Conservation (phyloP, 2,797 vertebrate genomes). For the Gambusia yucatana region DNA sequence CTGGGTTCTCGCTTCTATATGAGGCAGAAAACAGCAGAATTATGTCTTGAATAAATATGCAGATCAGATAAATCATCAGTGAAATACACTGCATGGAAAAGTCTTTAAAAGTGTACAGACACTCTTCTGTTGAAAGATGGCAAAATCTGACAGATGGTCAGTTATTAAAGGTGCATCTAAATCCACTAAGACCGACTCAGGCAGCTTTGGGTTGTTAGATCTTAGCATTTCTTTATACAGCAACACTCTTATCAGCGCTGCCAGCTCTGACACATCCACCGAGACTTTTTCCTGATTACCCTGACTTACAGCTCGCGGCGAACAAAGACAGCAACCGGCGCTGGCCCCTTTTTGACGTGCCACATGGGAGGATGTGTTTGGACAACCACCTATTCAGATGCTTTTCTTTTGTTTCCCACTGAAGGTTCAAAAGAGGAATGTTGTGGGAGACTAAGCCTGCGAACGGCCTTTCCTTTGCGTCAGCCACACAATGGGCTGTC, state of each 20-base stretch:
- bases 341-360: slow-evolving; percentile 53
- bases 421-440: slow-evolving; percentile 67
- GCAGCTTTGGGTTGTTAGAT: slow-evolving; percentile 10
- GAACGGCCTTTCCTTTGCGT: slow-evolving; percentile 73
- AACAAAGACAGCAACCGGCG: slow-evolving; percentile 59
- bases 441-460: slow-evolving; percentile 57
- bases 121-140: slow-evolving; percentile 8
- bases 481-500: slow-evolving; percentile 66
- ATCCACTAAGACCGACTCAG: slow-evolving; percentile 33
- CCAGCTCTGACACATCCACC: slow-evolving; percentile 48
- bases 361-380: slow-evolving; percentile 70
- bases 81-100: not conserved
- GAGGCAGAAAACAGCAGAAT: slow-evolving; percentile 56
- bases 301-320: slow-evolving; percentile 15
- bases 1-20: slow-evolving; percentile 33
- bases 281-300: slow-evolving; percentile 46
- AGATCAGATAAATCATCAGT: not conserved
- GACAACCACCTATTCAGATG: slow-evolving; percentile 69
- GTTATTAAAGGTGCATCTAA: slow-evolving; percentile 36
- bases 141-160: slow-evolving; percentile 37
- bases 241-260: slow-evolving; percentile 45
- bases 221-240: slow-evolving; percentile 23
- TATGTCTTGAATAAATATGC: slow-evolving; percentile 43
- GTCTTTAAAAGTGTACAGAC: not conserved
- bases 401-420: slow-evolving; percentile 62